phyloP scores from a whole-genome alignment of 2,797 vertebrate species.

The Microcaecilia unicolor region DNA sequence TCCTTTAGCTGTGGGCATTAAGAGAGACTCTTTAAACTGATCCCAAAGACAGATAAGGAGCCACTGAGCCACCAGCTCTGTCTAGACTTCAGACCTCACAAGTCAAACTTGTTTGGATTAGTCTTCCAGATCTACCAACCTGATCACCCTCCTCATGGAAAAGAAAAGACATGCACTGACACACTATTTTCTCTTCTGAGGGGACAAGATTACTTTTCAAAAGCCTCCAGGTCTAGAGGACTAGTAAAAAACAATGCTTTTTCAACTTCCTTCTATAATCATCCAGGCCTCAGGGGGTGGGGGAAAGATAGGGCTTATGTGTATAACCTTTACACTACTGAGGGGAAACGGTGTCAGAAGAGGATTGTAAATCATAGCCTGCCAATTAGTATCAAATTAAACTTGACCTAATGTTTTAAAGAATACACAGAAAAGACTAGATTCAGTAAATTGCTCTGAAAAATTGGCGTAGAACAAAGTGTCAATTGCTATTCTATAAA shows the following conservation, averaged over 20 bases:
- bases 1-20: slow-evolving; percentile 43
- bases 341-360: too few relatives aligned
- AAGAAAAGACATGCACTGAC: slow-evolving; percentile 36
- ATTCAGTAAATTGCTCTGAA: too few relatives aligned
- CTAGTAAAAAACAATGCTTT: slow-evolving; percentile 18
- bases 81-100: slow-evolving; percentile 73
- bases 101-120: slow-evolving; percentile 73
- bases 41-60: slow-evolving; percentile 67
- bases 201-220: slow-evolving; percentile 6
- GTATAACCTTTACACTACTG: too few relatives aligned
- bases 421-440: too few relatives aligned
- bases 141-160: slow-evolving; percentile 46
- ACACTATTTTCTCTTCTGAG: slow-evolving; percentile 40
- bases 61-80: slow-evolving; percentile 64
- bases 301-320: too few relatives aligned
- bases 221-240: slow-evolving; percentile 15
- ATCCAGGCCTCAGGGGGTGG: too few relatives aligned
- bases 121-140: slow-evolving; percentile 59
- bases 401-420: too few relatives aligned
- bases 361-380: too few relatives aligned
- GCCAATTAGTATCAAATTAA: too few relatives aligned
- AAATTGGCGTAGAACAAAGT: too few relatives aligned
- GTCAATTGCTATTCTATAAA: too few relatives aligned
- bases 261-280: not conserved
- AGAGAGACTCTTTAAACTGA: slow-evolving; percentile 58